These are phyloP conservation scores for Acleris cristana DNA, from an alignment of 2,888 invertebrate genomes.

Conservation along the genomic window DNA sequence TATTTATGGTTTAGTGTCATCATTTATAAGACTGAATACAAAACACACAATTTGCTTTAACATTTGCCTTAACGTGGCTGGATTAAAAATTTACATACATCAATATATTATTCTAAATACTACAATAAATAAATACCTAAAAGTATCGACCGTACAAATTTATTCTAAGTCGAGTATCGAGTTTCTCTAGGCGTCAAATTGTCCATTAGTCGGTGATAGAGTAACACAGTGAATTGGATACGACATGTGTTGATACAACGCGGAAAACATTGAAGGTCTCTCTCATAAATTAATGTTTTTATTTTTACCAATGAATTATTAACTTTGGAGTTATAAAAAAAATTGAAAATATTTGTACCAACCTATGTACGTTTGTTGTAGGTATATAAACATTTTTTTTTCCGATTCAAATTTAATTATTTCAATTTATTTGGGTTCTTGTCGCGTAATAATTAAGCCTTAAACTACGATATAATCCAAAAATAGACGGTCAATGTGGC, in stretches of 20 bases:
- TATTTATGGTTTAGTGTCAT: slow-evolving; percentile 3
- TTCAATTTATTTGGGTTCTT: too few species aligned
- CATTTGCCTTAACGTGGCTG: slow-evolving; percentile 9
- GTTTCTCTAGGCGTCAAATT: slow-evolving; percentile 55
- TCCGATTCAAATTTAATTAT: too few species aligned
- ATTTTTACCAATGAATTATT: too few species aligned
- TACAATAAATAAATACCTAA: slow-evolving; percentile 18
- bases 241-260: slow-evolving; percentile 10
- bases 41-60: slow-evolving; percentile 13
- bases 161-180: slow-evolving; percentile 45
- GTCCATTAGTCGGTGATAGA: slow-evolving; percentile 22
- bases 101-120: slow-evolving; percentile 19
- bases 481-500: too few species aligned
- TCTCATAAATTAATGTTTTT: too few species aligned
- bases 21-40: slow-evolving; percentile 12
- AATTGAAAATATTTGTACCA: too few species aligned
- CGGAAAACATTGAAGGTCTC: neutral
- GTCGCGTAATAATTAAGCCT: too few species aligned
- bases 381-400: too few species aligned
- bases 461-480: too few species aligned
- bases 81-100: slow-evolving; percentile 14
- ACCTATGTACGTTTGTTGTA: too few species aligned
- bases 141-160: neutral
- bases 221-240: slow-evolving; percentile 16
- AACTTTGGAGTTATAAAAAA: too few species aligned